Conservation (phyloP, 37 sponge, comb jelly and placozoan species). For the Diacarnus erythraeanus region DNA sequence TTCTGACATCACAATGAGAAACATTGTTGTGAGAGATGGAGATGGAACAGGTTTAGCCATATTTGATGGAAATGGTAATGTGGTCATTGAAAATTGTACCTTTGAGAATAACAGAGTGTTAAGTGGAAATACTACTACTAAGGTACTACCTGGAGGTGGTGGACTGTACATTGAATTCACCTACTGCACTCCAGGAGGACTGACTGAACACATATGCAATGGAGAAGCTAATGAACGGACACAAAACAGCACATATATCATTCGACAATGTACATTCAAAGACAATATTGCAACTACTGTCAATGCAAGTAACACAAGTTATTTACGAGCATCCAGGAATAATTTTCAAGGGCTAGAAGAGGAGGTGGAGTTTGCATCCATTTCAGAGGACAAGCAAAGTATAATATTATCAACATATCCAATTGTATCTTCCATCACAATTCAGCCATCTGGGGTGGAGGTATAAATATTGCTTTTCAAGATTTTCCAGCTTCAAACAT, state of each 20-base stretch:
- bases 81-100: background rate
- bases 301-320: background rate
- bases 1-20: too few species aligned
- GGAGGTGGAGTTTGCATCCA: constrained; percentile 60
- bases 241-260: background rate
- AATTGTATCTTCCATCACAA: constrained; percentile 16
- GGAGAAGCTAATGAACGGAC: too few species aligned
- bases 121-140: background rate
- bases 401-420: constrained; percentile 34
- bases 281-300: constrained; percentile 38
- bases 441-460: constrained; percentile 61
- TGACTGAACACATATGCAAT: background rate
- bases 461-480: background rate
- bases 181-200: background rate
- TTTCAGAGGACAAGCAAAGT: constrained; percentile 7
- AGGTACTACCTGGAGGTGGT: background rate
- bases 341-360: too few species aligned
- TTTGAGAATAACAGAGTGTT: background rate
- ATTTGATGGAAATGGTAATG: background rate
- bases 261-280: constrained; percentile 40
- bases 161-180: background rate
- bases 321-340: background rate
- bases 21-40: background rate
- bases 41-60: background rate
- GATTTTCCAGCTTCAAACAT: background rate